A percentile compares a stretch with the other conserved stretches of the same genome.
Conservation (phyloP, 2,888 invertebrate species). For the Sisyra terminalis region DNA sequence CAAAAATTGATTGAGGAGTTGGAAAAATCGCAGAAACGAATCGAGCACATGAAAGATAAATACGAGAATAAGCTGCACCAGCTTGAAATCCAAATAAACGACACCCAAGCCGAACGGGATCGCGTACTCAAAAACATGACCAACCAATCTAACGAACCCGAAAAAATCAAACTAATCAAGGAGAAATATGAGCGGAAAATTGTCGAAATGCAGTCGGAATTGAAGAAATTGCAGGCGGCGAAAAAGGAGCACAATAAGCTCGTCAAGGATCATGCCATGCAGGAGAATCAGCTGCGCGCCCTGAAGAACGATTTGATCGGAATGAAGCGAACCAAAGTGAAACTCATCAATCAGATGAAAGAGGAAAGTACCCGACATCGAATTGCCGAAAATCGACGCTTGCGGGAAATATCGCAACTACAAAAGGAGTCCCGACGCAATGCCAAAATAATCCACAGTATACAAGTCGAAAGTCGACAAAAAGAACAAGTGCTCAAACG, state of each 20-base stretch:
- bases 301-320: constrained; percentile 59
- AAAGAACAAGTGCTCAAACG: constrained; percentile 79
- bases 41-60: constrained; percentile 72
- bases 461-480: constrained; percentile 77
- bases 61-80: constrained; percentile 85
- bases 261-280: constrained; percentile 61
- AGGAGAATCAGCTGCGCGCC: constrained; percentile 55
- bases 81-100: constrained; percentile 67
- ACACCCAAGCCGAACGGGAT: constrained; percentile 82
- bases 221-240: constrained; percentile 69
- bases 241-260: constrained; percentile 80
- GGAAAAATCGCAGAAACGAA: constrained; percentile 71
- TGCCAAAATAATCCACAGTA: constrained; percentile 68
- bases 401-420: constrained; percentile 78
- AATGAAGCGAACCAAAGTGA: constrained; percentile 73
- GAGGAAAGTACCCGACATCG: constrained; percentile 78
- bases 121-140: constrained; percentile 48
- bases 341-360: constrained; percentile 82
- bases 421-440: constrained; percentile 78
- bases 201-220: constrained; percentile 65
- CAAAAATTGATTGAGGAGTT: constrained; percentile 87
- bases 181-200: constrained; percentile 84
- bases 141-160: constrained; percentile 22
- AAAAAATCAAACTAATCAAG: constrained; percentile 62
- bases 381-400: constrained; percentile 59